These are phyloP conservation scores for Drosophila borealis DNA, from an alignment of 2,888 invertebrate genomes.

Conservation along the genomic window DNA sequence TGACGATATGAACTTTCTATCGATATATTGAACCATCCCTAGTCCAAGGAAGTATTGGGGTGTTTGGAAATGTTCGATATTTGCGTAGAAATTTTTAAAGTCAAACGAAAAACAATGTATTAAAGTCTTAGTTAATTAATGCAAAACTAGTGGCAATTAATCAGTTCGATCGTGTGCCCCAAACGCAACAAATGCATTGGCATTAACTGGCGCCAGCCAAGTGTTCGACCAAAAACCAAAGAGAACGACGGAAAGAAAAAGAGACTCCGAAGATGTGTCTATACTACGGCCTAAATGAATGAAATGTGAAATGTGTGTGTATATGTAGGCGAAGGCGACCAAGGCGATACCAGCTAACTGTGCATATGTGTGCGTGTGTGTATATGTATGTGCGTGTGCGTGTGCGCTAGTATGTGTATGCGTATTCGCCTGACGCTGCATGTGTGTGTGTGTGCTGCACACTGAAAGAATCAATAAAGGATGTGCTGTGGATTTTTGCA, in stretches of 20 bases:
- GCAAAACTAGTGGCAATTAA: slow-evolving; percentile 44
- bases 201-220: slow-evolving; percentile 13
- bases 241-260: slow-evolving; percentile 39
- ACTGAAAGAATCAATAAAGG: slow-evolving; percentile 82
- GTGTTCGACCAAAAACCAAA: slow-evolving; percentile 40
- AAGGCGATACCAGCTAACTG: slow-evolving; percentile 29
- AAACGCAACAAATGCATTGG: slow-evolving; percentile 7
- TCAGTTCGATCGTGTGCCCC: slow-evolving; percentile 29
- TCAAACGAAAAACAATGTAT: slow-evolving; percentile 65
- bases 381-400: slow-evolving; percentile 22
- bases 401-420: slow-evolving; percentile 32
- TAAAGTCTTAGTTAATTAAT: slow-evolving; percentile 50
- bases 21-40: slow-evolving; percentile 47
- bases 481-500: slow-evolving; percentile 76
- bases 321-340: slow-evolving; percentile 47
- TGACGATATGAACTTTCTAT: slow-evolving; percentile 18
- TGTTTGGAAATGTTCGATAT: slow-evolving; percentile 81
- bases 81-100: slow-evolving; percentile 65
- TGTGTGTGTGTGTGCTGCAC: slow-evolving; percentile 60
- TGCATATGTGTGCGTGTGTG: slow-evolving; percentile 37
- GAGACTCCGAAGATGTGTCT: slow-evolving; percentile 71
- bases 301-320: slow-evolving; percentile 62
- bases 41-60: slow-evolving; percentile 58
- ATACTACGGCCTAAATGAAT: slow-evolving; percentile 76
- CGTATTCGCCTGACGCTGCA: slow-evolving; percentile 35